These are phyloP conservation scores for Fistularia tabacaria DNA, from an alignment of 2,797 vertebrate species.

Conservation along the genomic window DNA sequence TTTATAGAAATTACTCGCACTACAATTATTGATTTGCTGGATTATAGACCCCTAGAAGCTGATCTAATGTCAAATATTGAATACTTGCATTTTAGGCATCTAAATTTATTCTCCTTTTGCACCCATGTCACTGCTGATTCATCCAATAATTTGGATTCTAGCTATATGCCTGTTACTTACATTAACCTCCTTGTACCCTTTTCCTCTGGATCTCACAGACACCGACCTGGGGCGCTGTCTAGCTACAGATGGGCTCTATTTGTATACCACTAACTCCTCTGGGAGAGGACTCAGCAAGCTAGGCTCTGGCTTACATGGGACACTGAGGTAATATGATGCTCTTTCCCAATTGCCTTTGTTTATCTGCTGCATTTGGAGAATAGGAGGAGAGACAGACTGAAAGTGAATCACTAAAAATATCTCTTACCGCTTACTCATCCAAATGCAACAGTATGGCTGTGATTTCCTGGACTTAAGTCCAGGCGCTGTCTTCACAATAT, in stretches of 20 bases:
- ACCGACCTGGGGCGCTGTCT: conserved; percentile 96
- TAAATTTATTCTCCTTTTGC: not conserved
- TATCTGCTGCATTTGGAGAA: conserved; percentile 36
- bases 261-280: conserved; percentile 96
- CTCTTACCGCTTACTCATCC: conserved; percentile 17
- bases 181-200: not conserved
- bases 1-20: too few relatives aligned
- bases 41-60: too few relatives aligned
- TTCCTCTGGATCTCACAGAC: conserved; percentile 71
- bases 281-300: conserved; percentile 97
- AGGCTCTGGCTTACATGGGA: conserved; percentile 96
- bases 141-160: not conserved
- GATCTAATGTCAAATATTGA: too few relatives aligned
- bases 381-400: conserved; percentile 15
- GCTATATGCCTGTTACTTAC: not conserved
- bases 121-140: not conserved
- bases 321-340: conserved; percentile 85
- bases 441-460: conserved; percentile 2
- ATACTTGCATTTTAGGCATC: not conserved
- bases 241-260: conserved; percentile 93
- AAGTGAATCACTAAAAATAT: conserved; percentile 47
- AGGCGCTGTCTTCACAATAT: conserved; percentile 15
- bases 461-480: conserved; percentile 29
- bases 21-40: too few relatives aligned
- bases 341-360: conserved; percentile 26